Base-by-base conservation (phyloP, 2,888 invertebrate genomes). In the Caenorhabditis sp. region DNA sequence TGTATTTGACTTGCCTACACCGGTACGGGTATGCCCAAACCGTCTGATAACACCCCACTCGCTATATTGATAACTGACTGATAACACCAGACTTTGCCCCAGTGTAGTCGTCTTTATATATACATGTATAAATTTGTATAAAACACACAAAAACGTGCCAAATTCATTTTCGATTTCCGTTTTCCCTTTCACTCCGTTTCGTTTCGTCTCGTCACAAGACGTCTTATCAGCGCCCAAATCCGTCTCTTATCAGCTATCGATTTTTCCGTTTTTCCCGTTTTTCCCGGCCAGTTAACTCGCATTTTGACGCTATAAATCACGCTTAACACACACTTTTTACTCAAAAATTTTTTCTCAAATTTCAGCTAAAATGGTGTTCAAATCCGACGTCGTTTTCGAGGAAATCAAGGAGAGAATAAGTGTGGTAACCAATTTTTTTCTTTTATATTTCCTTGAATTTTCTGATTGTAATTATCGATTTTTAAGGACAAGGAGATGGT, bases 381-480 rank as follows among this genome's bases (percentile, higher is more conserved):
- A 95, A 92, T 96, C 96, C 47, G 94, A 95, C 85, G 94, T 95
- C 64, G 94, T 96, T 88, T 95, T 98, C 93, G 95, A 95, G 91
- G 94, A 96, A 82, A 94, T 98, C 9, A 95, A 95, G 92, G 86
- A 84, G 55, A 84, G 91, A 62, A 89, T 89, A 40, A 50, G 56
- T 5, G 69, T 79, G 24, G 85, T 86, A 18, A n/a, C n/a, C n/a
- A 71, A 78, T 67, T 1, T 15, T n/a, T 26, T 22, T 6, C 18
- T 11, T 44, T 37, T 13, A 50, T 40, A 18, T 35, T 35, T 22
- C 40, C 28, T 22, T 13, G n/a, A n/a, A n/a, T 64, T 26, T 32
- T 32, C 32, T 32, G 32, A 9, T 6, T 9, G 9, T 6, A 32
- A 32, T n/a, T 32, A 9, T 32, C 32, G 9, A 18, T 9, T 28